Evolutionary conservation across 2,113 vertebrate species (phyloP), one percentile per base, ranked within the genome.

Genomic region (Ahaetulla prasina): DNA sequence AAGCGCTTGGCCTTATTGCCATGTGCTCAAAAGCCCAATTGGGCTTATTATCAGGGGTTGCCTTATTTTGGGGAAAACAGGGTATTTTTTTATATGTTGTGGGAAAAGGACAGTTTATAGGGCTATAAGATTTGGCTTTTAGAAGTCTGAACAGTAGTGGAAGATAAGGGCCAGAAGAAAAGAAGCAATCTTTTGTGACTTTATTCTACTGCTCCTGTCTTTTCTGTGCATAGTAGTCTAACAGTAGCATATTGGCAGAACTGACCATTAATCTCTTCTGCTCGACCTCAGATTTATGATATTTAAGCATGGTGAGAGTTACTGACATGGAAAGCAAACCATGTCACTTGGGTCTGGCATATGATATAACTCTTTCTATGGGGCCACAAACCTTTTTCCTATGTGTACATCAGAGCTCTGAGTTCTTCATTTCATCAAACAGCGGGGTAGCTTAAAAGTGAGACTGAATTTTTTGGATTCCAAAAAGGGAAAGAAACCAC

Each of bases 391-490:
- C 25, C n/a, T 25, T 20, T 84, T 74, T 52, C 94, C 94, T 91
- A 60, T 18, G 43, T 85, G 93, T 90, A 94, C 95, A 91, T 30
- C 20, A 91, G 54, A 94, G 92, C 60, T 4, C 55, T 92, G 91
- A 88, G 85, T 90, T 14, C 91, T 80, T 68, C 89, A 84, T 93
- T 94, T 96, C 94, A 93, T 86, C 53, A 93, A 93, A 80, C 85
- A 91, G 27, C 27, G 68, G 35, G 18, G 18, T 7, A 80, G 68
- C 35, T 74, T 74, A 74, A 74, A 74, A 74, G n/a, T 18, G 16
- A 74, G n/a, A 74, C 68, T 80, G 35, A 39, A 8, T 39, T 80
- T 39, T 20, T 74, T 18, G 14, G n/a, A 80, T 80, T 39, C 35
- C 35, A 39, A 80, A 80, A 80, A 39, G 35, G 35, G n/a, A 80